Evolutionary conservation across 1,140 invertebrate species (phyloP).

Genomic region (Myzus persicae): DNA sequence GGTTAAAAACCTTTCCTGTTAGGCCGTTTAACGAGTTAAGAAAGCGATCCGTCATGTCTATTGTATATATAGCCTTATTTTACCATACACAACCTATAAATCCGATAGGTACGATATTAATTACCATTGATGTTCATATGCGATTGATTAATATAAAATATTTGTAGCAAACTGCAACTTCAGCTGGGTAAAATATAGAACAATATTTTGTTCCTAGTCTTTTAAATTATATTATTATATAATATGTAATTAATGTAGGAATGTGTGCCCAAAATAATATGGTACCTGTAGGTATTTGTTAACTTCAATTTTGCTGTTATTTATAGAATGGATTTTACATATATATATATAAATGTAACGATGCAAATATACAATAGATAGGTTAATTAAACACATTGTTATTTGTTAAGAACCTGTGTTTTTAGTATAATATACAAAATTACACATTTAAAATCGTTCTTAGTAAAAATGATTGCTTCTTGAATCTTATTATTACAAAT

Average conservation of each 20-base stretch:
- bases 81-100: slow-evolving; percentile 8
- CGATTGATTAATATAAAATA: neutral
- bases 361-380: neutral
- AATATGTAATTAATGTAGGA: too few species aligned
- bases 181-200: neutral
- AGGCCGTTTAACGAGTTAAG: slow-evolving; percentile 37
- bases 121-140: neutral
- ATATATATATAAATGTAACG: neutral
- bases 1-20: slow-evolving; percentile 29
- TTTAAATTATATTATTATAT: too few species aligned
- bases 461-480: neutral
- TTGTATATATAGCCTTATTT: neutral
- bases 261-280: neutral
- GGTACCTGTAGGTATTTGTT: neutral
- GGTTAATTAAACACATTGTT: neutral
- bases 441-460: neutral
- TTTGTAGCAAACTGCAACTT: neutral
- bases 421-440: neutral
- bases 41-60: neutral
- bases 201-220: neutral
- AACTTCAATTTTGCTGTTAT: neutral
- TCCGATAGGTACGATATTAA: neutral
- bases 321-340: neutral
- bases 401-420: neutral
- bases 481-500: neutral